Percentiles rank a stretch among this genome's conserved stretches.
Conservation (phyloP, 2,113 vertebrate species). For the Carettochelys insculpta region DNA sequence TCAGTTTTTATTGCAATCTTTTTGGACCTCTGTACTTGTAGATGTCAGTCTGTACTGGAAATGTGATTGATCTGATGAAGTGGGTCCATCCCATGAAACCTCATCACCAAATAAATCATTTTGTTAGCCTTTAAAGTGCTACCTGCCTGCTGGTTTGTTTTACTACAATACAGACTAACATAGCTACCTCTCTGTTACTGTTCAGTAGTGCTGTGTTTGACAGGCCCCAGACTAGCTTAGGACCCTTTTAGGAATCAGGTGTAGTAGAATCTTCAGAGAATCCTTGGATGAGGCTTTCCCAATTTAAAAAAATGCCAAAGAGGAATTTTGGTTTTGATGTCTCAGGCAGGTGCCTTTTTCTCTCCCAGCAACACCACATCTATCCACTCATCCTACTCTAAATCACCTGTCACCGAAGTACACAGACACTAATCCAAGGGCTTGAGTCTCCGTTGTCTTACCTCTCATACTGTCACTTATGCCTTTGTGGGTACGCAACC, state of each 20-base stretch:
- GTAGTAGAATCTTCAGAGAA: conserved; percentile 20
- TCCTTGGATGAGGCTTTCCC: neutral
- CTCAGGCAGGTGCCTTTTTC: neutral
- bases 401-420: neutral
- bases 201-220: neutral
- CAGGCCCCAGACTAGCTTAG: neutral
- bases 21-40: too few relatives aligned
- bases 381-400: conserved; percentile 20
- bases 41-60: too few relatives aligned
- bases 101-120: too few relatives aligned
- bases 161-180: too few relatives aligned
- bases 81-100: too few relatives aligned
- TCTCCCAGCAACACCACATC: neutral
- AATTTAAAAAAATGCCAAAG: conserved; percentile 10
- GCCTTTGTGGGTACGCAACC: accelerated
- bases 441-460: conserved; percentile 19
- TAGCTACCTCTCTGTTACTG: too few relatives aligned
- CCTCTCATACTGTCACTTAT: neutral
- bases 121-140: too few relatives aligned
- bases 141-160: too few relatives aligned
- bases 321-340: conserved; percentile 27
- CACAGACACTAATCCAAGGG: neutral
- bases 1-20: too few relatives aligned
- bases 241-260: neutral
- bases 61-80: too few relatives aligned